Percentiles rank a stretch among this genome's conserved stretches.
Evolutionary conservation across 37 sponge, comb jelly and placozoan species (phyloP).

Genomic region (Beroe ovata): DNA sequence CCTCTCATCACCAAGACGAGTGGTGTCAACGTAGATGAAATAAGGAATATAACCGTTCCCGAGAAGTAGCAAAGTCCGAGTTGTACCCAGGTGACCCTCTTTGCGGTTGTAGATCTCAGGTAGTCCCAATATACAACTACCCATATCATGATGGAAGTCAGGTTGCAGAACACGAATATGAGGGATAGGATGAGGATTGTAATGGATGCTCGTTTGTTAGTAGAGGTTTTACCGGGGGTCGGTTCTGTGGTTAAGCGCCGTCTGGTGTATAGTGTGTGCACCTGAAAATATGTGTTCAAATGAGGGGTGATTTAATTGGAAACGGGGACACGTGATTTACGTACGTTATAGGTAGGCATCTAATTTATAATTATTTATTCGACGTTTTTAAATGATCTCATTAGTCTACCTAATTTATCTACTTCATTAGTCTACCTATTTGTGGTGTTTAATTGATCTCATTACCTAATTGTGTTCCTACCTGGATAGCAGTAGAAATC

Average conservation of each 20-base stretch:
- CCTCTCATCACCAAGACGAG: background rate
- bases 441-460: background rate
- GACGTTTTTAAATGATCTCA: background rate
- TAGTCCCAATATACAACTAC: background rate
- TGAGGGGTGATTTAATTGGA: too few relatives aligned
- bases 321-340: too few relatives aligned
- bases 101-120: background rate
- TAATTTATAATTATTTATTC: too few relatives aligned
- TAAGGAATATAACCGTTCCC: background rate
- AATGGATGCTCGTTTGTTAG: background rate
- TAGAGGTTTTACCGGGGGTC: too few relatives aligned
- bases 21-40: background rate
- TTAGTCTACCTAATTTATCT: background rate
- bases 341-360: too few relatives aligned
- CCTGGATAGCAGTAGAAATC: background rate
- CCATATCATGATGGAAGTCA: background rate
- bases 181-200: background rate
- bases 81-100: background rate
- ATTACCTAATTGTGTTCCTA: background rate
- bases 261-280: too few relatives aligned
- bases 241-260: too few relatives aligned
- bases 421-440: background rate
- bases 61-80: slow-evolving; percentile 14
- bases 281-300: too few relatives aligned
- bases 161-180: background rate